Conservation (phyloP, 2,888 invertebrate species). For the Amiota minor region DNA sequence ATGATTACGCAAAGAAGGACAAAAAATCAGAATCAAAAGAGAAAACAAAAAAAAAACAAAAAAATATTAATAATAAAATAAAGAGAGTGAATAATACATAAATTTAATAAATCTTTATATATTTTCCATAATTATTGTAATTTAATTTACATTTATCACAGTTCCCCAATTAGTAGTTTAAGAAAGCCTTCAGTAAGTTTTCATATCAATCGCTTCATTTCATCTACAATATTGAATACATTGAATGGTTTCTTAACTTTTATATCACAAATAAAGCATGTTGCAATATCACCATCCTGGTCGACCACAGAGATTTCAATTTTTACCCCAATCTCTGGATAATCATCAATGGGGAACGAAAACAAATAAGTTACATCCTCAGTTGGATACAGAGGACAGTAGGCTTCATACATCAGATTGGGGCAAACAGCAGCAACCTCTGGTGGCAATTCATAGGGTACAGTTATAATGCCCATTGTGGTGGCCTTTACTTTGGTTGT, state of each 20-base stretch:
- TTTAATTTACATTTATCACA: neutral
- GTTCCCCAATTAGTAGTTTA: too few species aligned
- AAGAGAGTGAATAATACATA: neutral
- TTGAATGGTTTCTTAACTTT: constrained; percentile 63
- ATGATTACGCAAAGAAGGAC: neutral
- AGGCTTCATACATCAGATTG: constrained; percentile 64
- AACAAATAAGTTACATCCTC: constrained; percentile 71
- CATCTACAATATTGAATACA: too few species aligned
- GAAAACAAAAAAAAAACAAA: neutral
- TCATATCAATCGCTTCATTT: too few species aligned
- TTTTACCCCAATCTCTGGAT: constrained; percentile 69
- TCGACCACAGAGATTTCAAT: constrained; percentile 68
- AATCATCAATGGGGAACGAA: constrained; percentile 65
- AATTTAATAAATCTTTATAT: neutral
- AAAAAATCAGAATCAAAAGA: neutral
- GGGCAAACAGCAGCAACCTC: constrained; percentile 68
- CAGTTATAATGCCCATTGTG: constrained; percentile 66
- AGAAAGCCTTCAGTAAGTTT: too few species aligned
- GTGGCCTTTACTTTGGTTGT: constrained; percentile 64
- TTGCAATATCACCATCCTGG: constrained; percentile 56
- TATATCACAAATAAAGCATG: constrained; percentile 68
- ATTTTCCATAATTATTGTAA: neutral
- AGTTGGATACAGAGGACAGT: constrained; percentile 69
- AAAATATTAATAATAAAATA: neutral
- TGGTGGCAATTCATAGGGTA: constrained; percentile 69